These are phyloP conservation scores for Hofmannophila pseudospretella DNA, from an alignment of 2,888 invertebrate species.

Conservation along the genomic window DNA sequence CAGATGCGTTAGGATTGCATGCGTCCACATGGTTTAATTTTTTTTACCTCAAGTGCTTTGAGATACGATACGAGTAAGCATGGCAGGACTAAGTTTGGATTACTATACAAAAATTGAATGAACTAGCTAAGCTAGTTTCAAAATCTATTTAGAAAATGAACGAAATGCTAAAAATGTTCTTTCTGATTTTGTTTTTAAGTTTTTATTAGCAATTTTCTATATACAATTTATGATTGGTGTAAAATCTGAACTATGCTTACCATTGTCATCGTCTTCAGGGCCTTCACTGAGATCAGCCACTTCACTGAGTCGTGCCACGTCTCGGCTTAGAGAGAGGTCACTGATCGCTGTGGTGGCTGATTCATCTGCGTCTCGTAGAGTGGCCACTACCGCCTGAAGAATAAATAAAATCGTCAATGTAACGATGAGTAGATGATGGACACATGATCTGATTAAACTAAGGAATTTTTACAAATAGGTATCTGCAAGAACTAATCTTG, in stretches of 20 bases:
- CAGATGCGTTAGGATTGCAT: conserved; percentile 15
- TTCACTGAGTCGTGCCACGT: conserved; percentile 84
- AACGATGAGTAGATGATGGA: too few relatives aligned
- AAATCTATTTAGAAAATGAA: background rate
- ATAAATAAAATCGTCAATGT: too few relatives aligned
- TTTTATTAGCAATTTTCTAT: background rate
- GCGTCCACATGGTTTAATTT: conserved; percentile 2
- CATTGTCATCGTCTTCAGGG: conserved; percentile 85
- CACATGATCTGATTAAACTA: too few relatives aligned
- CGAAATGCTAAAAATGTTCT: background rate
- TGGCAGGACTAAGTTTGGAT: background rate
- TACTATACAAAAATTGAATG: background rate
- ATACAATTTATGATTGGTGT: background rate
- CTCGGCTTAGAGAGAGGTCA: conserved; percentile 80
- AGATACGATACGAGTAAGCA: background rate
- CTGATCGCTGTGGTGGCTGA: conserved; percentile 69
- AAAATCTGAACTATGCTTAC: conserved; percentile 58
- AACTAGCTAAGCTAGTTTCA: background rate
- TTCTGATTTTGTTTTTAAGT: background rate
- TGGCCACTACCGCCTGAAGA: conserved; percentile 62
- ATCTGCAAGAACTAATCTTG: too few relatives aligned
- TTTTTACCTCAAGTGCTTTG: too few relatives aligned
- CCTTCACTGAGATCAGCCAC: conserved; percentile 83
- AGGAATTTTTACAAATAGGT: too few relatives aligned
- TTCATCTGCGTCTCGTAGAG: conserved; percentile 82